These are phyloP conservation scores for Odontamblyopus rebecca DNA, from an alignment of 2,797 vertebrate species.

Conservation along the genomic window DNA sequence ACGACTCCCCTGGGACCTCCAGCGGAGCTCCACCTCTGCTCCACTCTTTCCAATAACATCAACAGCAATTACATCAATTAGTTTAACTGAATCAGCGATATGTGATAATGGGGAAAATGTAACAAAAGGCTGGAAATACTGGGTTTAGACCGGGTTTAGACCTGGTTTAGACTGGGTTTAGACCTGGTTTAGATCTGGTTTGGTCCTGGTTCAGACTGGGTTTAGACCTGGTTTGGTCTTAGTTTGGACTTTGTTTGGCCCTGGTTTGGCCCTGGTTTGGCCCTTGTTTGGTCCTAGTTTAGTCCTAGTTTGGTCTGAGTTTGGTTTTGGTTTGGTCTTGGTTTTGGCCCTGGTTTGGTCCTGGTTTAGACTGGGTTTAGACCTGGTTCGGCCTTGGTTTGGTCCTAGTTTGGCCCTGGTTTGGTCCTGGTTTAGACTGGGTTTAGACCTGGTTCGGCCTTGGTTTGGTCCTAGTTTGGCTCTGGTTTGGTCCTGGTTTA, in stretches of 20 bases:
- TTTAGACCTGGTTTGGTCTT: neutral
- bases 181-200: neutral
- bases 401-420: neutral
- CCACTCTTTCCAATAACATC: neutral
- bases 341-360: neutral
- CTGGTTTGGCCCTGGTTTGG: too few species aligned
- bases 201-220: neutral
- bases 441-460: neutral
- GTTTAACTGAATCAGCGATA: neutral
- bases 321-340: neutral
- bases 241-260: neutral
- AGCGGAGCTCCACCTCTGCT: neutral
- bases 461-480: neutral
- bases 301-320: neutral
- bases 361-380: neutral
- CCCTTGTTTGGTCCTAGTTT: too few species aligned
- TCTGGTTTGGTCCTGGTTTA: neutral
- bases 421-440: neutral
- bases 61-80: conserved; percentile 6
- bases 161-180: neutral
- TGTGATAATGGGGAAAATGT: neutral
- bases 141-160: neutral
- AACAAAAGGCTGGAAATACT: too few species aligned
- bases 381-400: neutral
- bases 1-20: conserved; percentile 32